Base-by-base conservation (phyloP, 2,888 invertebrate genomes). In the Sphaerophoria rueppellii region DNA sequence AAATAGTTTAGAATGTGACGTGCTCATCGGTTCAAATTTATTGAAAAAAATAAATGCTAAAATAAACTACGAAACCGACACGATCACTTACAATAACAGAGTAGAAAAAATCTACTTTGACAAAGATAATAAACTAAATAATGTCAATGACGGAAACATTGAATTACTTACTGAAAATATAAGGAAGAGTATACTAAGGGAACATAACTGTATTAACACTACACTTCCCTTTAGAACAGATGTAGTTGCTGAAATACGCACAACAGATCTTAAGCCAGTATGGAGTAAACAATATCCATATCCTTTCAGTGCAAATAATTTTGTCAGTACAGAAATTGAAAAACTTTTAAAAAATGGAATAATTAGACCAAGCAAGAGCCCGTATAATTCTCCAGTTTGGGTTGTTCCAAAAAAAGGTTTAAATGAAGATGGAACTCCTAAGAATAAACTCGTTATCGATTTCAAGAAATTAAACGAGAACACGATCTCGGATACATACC, bases 271-370 rank as follows among this genome's bases (percentile, higher is more conserved):
- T n/a, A 77, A 69, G 24, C 79, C 74, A 35, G 14, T 69, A 16
- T 81, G 65, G 58, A 60, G 35, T 6, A 76, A 82, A 54, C 72
- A 72, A 46, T 75, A 81, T 50, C 75, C 52, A 9, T 76, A 81
- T 40, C 57, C 71, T 24, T 52, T 70, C 7, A 14, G 24, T 16
- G 71, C 60, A n/a, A 58, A 81, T 48, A 35, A 58, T n/a, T 82
- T 82, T 35, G 50, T 77, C 12, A 82, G 67, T 11, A 61, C 55
- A 54, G 72, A 82, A 67, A 37, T 72, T 9, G 6, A 40, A 7
- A 72, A 60, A 65, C 16, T 77, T 12, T 11, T 80, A 16, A 37
- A 81, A 16, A n/a, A 63, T 50, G 63, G 63, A 12, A 70, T 75
- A 46, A 67, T 67, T 46, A 9, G 46, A 35, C 69, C 55, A 14